phyloP scores from a whole-genome alignment of 2,797 vertebrate species.

The Sparus aurata region DNA sequence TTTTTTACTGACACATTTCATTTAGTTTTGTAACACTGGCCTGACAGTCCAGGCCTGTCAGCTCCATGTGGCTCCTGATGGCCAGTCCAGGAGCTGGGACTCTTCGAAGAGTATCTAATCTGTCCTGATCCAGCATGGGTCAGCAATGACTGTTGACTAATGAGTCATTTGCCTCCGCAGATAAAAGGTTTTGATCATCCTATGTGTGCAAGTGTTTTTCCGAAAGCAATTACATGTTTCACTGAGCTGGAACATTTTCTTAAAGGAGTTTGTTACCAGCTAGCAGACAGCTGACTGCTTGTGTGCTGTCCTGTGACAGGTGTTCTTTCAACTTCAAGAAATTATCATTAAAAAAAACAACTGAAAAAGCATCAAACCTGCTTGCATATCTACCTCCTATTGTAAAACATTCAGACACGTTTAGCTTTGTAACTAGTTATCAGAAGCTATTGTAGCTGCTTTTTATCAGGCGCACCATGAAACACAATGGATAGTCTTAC shows the following conservation, averaged over 20 bases:
- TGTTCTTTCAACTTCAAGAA: constrained; percentile 16
- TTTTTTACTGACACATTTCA: no score
- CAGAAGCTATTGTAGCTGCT: constrained; percentile 11
- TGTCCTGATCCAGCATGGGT: background rate
- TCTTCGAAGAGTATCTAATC: background rate
- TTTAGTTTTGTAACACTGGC: background rate
- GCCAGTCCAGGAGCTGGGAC: no score
- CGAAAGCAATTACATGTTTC: constrained; percentile 46
- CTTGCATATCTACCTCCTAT: constrained; percentile 18
- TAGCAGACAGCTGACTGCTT: background rate
- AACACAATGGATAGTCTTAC: constrained; percentile 30
- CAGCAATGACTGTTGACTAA: background rate
- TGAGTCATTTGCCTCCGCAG: constrained; percentile 22
- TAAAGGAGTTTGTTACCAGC: background rate
- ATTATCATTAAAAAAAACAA: background rate
- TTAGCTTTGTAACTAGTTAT: constrained; percentile 39
- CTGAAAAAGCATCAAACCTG: constrained; percentile 6
- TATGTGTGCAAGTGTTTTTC: constrained; percentile 14
- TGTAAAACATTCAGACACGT: constrained; percentile 19
- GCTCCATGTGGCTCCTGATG: no score
- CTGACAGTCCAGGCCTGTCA: no score
- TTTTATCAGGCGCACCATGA: background rate
- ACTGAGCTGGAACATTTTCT: constrained; percentile 36
- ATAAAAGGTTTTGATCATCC: constrained; percentile 26
- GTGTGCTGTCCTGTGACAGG: background rate